These are phyloP conservation scores for Zonitis immaculata DNA, from an alignment of 2,888 invertebrate species.

Conservation along the genomic window DNA sequence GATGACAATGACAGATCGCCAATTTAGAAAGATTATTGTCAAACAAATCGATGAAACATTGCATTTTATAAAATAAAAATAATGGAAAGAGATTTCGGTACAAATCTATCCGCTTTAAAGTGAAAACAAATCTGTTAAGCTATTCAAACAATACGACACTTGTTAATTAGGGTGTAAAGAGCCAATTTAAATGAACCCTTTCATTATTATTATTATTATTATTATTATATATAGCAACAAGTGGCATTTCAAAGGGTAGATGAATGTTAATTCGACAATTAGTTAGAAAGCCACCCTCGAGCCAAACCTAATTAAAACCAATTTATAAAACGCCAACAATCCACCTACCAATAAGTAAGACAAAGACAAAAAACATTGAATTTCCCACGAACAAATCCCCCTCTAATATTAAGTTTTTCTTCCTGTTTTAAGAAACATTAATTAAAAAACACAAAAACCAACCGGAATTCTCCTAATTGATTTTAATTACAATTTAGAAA, in stretches of 20 bases:
- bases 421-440: constrained; percentile 2
- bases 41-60: too few relatives aligned
- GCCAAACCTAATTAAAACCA: constrained; percentile 40
- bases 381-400: not conserved
- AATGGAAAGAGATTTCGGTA: too few relatives aligned
- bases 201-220: too few relatives aligned
- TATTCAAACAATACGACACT: constrained; percentile 35
- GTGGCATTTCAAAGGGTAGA: constrained; percentile 36
- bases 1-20: constrained; percentile 33
- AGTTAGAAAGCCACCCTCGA: constrained; percentile 34
- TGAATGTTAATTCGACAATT: constrained; percentile 40
- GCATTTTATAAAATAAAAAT: too few relatives aligned
- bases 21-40: constrained; percentile 36
- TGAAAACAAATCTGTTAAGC: constrained; percentile 26
- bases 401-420: too few relatives aligned
- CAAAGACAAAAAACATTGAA: constrained; percentile 3
- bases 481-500: not conserved
- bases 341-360: constrained; percentile 21
- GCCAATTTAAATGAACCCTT: constrained; percentile 36
- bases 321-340: constrained; percentile 29
- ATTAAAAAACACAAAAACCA: not conserved
- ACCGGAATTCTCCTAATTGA: not conserved
- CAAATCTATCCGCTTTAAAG: constrained; percentile 6
- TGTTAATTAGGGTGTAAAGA: constrained; percentile 34
- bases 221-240: too few relatives aligned